Evolutionary conservation across 2,113 vertebrate species (phyloP).

Genomic region (Sceloporus undulatus): DNA sequence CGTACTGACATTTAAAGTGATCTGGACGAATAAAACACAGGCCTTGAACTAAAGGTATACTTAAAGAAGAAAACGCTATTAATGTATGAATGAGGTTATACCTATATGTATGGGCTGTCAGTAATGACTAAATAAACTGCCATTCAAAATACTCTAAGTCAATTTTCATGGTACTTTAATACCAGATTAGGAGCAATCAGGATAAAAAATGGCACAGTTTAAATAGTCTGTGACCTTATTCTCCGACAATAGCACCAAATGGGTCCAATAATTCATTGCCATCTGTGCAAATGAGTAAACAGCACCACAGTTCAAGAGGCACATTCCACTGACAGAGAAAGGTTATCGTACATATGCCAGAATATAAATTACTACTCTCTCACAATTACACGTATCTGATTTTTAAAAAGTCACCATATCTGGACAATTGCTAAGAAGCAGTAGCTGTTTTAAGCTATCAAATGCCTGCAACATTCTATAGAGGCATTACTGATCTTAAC

Average conservation of each 20-base stretch:
- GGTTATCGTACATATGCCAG: background rate
- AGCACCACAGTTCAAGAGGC: background rate
- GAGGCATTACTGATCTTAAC: background rate
- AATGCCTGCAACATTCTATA: background rate
- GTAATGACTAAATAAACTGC: background rate
- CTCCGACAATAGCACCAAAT: conserved; percentile 1
- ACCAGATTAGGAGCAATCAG: conserved; percentile 14
- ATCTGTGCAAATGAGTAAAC: background rate
- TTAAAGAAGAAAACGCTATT: background rate
- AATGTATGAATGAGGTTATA: background rate
- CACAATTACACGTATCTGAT: background rate
- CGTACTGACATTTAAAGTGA: background rate
- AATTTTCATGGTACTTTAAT: background rate
- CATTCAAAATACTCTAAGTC: background rate
- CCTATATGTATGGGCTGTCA: background rate
- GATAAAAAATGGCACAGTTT: conserved; percentile 25
- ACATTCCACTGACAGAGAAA: conserved; percentile 1
- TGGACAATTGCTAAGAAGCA: background rate
- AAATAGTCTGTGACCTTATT: conserved; percentile 12
- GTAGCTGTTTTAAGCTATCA: background rate
- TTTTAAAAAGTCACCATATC: background rate
- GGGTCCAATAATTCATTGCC: conserved; percentile 5
- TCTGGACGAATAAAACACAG: background rate
- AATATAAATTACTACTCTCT: background rate
- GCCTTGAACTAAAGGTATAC: background rate